Percentiles rank a stretch among this genome's conserved stretches.
These are phyloP conservation scores for Acanthopagrus latus DNA, from an alignment of 2,797 vertebrate species.

Conservation along the genomic window DNA sequence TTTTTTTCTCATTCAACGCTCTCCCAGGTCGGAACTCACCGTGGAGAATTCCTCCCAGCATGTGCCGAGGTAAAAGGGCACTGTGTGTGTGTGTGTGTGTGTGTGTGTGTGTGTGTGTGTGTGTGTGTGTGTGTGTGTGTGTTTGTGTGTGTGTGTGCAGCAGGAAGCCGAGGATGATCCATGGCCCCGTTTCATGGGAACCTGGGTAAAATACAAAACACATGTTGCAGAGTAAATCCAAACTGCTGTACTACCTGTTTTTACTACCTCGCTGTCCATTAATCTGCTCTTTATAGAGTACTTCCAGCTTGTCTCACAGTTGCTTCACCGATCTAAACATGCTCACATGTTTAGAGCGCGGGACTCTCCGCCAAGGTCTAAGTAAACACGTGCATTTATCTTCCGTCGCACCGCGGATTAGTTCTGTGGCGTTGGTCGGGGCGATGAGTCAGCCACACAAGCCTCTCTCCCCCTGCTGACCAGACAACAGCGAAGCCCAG, in stretches of 20 bases:
- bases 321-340: conserved; percentile 12
- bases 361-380: conserved; percentile 18
- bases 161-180: conserved; percentile 59
- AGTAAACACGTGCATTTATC: conserved; percentile 34
- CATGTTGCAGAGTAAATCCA: conserved; percentile 34
- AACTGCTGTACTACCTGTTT: conserved; percentile 24
- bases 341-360: background rate
- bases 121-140: conserved; percentile 25
- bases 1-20: conserved; percentile 11
- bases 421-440: conserved; percentile 16
- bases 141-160: conserved; percentile 40
- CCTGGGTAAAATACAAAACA: conserved; percentile 60
- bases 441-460: conserved; percentile 45
- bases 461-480: conserved; percentile 47
- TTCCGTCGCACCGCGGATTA: conserved; percentile 36
- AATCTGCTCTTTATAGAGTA: conserved; percentile 38
- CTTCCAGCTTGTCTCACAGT: conserved; percentile 1
- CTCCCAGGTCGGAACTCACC: conserved; percentile 26
- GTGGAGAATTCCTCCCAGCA: conserved; percentile 58
- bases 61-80: conserved; percentile 45
- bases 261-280: conserved; percentile 36
- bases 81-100: conserved; percentile 13
- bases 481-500: conserved; percentile 32
- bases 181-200: conserved; percentile 62
- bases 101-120: conserved; percentile 1